These are phyloP conservation scores for Troglohyphantes excavatus DNA, from an alignment of 2,888 invertebrate genomes.

Conservation along the genomic window DNA sequence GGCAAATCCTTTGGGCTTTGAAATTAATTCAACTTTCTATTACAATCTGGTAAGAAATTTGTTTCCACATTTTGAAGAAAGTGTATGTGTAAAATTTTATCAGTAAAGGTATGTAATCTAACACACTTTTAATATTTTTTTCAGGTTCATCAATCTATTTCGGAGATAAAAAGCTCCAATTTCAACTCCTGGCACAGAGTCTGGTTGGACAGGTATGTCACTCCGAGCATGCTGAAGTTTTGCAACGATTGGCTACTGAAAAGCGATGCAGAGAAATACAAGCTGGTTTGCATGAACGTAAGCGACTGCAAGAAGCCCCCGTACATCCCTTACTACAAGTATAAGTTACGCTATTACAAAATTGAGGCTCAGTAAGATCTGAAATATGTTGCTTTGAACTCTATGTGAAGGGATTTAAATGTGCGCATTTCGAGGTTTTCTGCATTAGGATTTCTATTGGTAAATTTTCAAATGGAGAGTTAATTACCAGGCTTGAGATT, in stretches of 20 bases:
- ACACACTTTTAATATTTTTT: conserved; percentile 80
- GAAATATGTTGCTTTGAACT: too few species aligned
- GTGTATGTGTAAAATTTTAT: too few species aligned
- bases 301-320: conserved; percentile 72
- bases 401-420: too few species aligned
- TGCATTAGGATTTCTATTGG: too few species aligned
- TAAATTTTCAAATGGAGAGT: too few species aligned
- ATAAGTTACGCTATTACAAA: conserved; percentile 68
- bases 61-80: too few species aligned
- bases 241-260: conserved; percentile 88
- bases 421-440: too few species aligned
- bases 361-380: not conserved
- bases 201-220: conserved; percentile 88
- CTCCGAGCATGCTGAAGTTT: conserved; percentile 85
- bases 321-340: conserved; percentile 75
- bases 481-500: too few species aligned
- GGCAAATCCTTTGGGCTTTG: too few species aligned
- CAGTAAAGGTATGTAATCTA: too few species aligned
- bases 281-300: conserved; percentile 32
- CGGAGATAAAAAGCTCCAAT: conserved; percentile 81
- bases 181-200: conserved; percentile 88
- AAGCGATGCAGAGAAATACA: conserved; percentile 48
- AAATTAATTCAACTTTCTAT: too few species aligned
- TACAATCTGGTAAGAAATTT: too few species aligned
- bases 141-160: conserved; percentile 89